Evolutionary conservation across 1,140 invertebrate species (phyloP), one percentile per base, ranked within the genome.

Genomic region (Drosophila watanabei): DNA sequence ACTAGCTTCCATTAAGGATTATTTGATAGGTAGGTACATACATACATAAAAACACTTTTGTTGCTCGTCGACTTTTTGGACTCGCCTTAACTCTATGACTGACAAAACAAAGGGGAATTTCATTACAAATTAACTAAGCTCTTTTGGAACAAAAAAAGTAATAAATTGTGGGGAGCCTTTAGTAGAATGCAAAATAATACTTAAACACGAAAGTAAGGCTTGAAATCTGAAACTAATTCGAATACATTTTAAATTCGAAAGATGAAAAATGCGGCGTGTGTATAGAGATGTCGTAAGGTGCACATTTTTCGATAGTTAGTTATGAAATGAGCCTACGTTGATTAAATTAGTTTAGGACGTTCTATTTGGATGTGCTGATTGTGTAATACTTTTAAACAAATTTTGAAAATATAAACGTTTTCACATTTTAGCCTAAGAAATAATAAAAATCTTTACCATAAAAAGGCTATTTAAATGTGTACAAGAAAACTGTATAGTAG

Each of bases 191-290:
- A 60, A 79, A 68, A 66, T 82, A 85, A 86, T 78, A 85, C 82
- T 81, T 78, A 57, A 46, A 68, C 62, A 45, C 78, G 60, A 79
- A 79, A 54, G 32, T 69, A 72, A 70, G 58, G 37, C 54, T 57
- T 43, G 32, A 46, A 63, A 61, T 45, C 18, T 35, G 33, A 39
- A 56, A 59, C 41, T 71, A 88, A 80, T 87, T 87, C 63, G 68
- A 83, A 80, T 41, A 77, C 56, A 16, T 37, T 63, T 45, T 88
- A 87, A 88, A 87, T 88, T 88, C 84, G 80, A 87, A 82, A 43
- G 58, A 37, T 65, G 49, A 35, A 46, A 9, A 51, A 54, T 43
- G 32, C 57, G 30, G 32, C 30, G 32, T 49, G 20, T 37, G 30
- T 61, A 71, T 64, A 30, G 57, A 68, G 33, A 57, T 57, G 54